A percentile compares a stretch with the other conserved stretches of the same genome.
These are phyloP conservation scores for Creontiades dilutus DNA, from an alignment of 2,888 invertebrate species.

Conservation along the genomic window DNA sequence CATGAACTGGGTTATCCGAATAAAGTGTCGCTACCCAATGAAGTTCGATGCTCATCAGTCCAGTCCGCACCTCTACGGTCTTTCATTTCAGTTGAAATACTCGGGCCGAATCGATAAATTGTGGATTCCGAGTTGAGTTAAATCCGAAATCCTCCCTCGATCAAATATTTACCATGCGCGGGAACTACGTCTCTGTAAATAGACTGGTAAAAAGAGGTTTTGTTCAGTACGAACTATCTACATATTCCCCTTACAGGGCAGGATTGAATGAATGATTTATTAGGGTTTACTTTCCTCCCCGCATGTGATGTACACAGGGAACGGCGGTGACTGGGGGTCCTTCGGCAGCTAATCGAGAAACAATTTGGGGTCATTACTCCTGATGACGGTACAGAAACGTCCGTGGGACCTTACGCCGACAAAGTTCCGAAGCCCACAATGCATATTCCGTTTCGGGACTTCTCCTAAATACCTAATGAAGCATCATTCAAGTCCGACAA, in stretches of 20 bases:
- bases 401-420: conserved; percentile 38
- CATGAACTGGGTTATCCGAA: conserved; percentile 14
- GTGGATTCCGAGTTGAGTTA: neutral
- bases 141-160: neutral
- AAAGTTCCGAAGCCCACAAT: conserved; percentile 59
- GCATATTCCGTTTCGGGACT: conserved; percentile 57
- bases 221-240: neutral
- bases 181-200: neutral
- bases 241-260: neutral
- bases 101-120: neutral
- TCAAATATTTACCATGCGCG: neutral
- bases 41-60: neutral
- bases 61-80: neutral
- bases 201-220: neutral
- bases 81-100: neutral
- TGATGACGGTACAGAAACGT: conserved; percentile 60
- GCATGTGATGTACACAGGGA: conserved; percentile 2
- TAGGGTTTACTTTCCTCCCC: neutral
- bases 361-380: conserved; percentile 64
- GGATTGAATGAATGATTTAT: conserved; percentile 15
- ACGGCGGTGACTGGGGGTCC: neutral
- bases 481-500: conserved; percentile 54
- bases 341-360: conserved; percentile 52
- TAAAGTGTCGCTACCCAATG: neutral
- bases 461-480: conserved; percentile 64